A percentile compares a stretch with the other conserved stretches of the same genome.
Conservation (phyloP, 2,797 vertebrate species). For the Phalanger gymnotis region DNA sequence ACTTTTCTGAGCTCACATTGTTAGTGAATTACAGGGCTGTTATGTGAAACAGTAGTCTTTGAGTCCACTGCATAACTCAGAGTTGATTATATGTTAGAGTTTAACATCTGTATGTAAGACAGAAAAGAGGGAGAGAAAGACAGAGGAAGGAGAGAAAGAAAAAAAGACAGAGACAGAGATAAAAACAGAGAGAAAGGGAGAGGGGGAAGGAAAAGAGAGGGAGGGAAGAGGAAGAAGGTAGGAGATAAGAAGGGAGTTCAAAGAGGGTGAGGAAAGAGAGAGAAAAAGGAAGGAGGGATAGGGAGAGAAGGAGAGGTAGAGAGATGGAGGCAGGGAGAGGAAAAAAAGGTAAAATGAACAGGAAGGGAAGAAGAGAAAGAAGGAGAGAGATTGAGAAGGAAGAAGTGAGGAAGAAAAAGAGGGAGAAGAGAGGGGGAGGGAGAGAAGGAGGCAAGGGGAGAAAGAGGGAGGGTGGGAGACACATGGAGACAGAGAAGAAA, state of each 20-base stretch:
- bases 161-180: not conserved
- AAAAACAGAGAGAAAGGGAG: not conserved
- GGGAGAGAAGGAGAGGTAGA: too few species aligned
- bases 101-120: not conserved
- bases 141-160: not conserved
- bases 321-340: too few species aligned
- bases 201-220: not conserved
- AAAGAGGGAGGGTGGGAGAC: not conserved
- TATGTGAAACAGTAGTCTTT: not conserved
- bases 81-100: not conserved
- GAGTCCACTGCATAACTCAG: not conserved
- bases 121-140: not conserved
- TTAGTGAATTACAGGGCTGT: not conserved
- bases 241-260: not conserved
- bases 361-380: too few species aligned
- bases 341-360: too few species aligned
- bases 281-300: too few species aligned
- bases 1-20: not conserved
- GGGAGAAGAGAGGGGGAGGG: too few species aligned
- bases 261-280: too few species aligned
- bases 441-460: not conserved
- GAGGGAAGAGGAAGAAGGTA: too few species aligned
- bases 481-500: too few species aligned
- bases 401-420: too few species aligned
- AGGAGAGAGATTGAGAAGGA: too few species aligned